A percentile compares a stretch with the other conserved stretches of the same genome.
Evolutionary conservation across 2,797 vertebrate species (phyloP).

Genomic region (Gobionotothen gibberifrons): DNA sequence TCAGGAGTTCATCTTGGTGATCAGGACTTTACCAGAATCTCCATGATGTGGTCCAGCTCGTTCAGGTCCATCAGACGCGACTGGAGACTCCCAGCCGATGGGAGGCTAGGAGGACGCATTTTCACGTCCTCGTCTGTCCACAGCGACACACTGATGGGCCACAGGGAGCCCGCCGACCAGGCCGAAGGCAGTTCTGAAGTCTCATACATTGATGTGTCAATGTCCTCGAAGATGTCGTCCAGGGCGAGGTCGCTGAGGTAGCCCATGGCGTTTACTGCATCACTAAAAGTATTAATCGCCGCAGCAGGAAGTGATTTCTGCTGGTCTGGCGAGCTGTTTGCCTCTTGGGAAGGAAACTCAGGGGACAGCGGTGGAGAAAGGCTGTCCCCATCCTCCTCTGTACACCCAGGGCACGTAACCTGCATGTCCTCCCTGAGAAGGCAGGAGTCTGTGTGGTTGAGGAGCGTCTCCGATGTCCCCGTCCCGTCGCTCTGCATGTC

Average conservation of each 20-base stretch:
- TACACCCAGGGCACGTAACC: slow-evolving; percentile 77
- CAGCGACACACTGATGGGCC: slow-evolving; percentile 73
- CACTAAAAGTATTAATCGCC: slow-evolving; percentile 80
- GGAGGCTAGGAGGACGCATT: slow-evolving; percentile 75
- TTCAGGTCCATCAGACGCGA: slow-evolving; percentile 88
- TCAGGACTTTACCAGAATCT: slow-evolving; percentile 90
- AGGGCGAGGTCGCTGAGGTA: slow-evolving; percentile 89
- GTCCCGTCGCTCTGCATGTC: slow-evolving; percentile 85
- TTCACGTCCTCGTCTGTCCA: slow-evolving; percentile 83
- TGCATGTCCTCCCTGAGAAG: slow-evolving; percentile 81
- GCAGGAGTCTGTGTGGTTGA: slow-evolving; percentile 75
- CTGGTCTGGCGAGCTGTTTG: slow-evolving; percentile 55
- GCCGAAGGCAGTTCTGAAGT: slow-evolving; percentile 85
- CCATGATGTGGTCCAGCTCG: slow-evolving; percentile 92
- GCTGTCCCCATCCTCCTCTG: slow-evolving; percentile 60
- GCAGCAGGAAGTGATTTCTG: slow-evolving; percentile 75
- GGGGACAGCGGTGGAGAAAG: slow-evolving; percentile 16
- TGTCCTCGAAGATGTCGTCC: slow-evolving; percentile 92
- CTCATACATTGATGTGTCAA: slow-evolving; percentile 92
- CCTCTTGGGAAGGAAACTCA: slow-evolving; percentile 62
- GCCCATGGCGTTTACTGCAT: slow-evolving; percentile 87
- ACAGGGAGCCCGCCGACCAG: slow-evolving; percentile 70
- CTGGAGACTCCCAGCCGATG: slow-evolving; percentile 81
- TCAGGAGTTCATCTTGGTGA: slow-evolving; percentile 9
- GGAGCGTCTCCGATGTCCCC: slow-evolving; percentile 62